Percentiles rank a stretch among this genome's conserved stretches.
phyloP scores from a whole-genome alignment of 2,797 vertebrate species.

The Rallus crepitans region DNA sequence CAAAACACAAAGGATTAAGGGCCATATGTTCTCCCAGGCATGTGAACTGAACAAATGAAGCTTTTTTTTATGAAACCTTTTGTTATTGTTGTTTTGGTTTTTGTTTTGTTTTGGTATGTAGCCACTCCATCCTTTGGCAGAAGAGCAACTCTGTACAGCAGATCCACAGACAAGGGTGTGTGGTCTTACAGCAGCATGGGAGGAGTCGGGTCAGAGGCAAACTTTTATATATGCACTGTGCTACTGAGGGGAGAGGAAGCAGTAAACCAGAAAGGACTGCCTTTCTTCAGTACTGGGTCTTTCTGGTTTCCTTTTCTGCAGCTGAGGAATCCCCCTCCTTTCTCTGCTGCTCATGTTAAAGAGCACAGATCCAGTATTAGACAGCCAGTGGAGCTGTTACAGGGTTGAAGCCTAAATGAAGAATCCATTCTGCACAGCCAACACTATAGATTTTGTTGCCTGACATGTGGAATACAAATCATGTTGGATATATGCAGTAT shows the following conservation, averaged over 20 bases:
- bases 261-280: constrained; percentile 54
- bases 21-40: constrained; percentile 24
- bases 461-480: constrained; percentile 2
- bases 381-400: background rate
- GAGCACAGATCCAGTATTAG: background rate
- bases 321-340: constrained; percentile 14
- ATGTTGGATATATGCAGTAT: background rate
- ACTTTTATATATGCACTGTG: constrained; percentile 16
- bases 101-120: background rate
- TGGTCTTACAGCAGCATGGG: constrained; percentile 49
- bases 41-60: background rate
- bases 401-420: constrained; percentile 14
- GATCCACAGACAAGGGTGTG: background rate
- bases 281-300: background rate
- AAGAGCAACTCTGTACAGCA: background rate
- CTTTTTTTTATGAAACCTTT: background rate
- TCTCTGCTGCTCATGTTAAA: background rate
- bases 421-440: background rate
- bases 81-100: background rate
- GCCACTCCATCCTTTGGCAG: background rate
- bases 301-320: constrained; percentile 24
- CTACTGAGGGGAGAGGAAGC: constrained; percentile 27
- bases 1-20: background rate
- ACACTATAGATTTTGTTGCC: background rate
- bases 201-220: constrained; percentile 50